Base-by-base conservation (phyloP, 1,140 invertebrate species). In the Macrosteles quadrilineatus region DNA sequence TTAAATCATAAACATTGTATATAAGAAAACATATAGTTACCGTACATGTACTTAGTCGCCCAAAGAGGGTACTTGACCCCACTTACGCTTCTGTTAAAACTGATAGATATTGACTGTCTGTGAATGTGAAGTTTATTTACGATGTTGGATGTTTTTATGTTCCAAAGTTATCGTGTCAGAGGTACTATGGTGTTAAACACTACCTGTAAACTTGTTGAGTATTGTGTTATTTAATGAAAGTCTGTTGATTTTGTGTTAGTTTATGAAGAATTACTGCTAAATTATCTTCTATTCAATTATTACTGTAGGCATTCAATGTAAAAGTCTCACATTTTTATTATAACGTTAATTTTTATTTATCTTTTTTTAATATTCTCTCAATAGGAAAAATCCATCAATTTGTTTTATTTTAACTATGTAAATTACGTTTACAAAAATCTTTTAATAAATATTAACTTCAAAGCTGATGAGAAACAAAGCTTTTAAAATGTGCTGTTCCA, bases 91-190 rank as follows among this genome's bases (percentile, higher is more conserved):
- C 23, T 27, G 55, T 27, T 9, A 3, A 4, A 27, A 23, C 27
- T 6, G 55, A 59, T 27, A 30, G 12, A 59, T 25, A 4, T 6
- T 23, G 6, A 19, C 23, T 59, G 27, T 59, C 55, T 59, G 55
- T 59, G 27, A 59, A 29, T 29, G 25, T 59, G 6, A 29, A 50
- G 6, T 59, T 59, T 59, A 59, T 59, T 59, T 59, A 21, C 9
- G 55, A 59, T 59, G 55, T 59, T 59, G 55, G 55, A 30, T 59
- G 55, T 59, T 23, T 21, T 59, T 59, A 9, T 59, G 55, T 59
- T 59, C 27, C 55, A 14, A 59, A 6, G 12, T 59, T 27, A 9
- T 27, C 23, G 25, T 59, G 11, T 21, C 21, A 6, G 55, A 59
- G 14, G 3, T 29, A 27, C 32, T 29, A 59, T 59, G 55, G 55